Evolutionary conservation across 1,140 invertebrate genomes (phyloP), one percentile per base, ranked within the genome.

Genomic region (Apis cerana): DNA sequence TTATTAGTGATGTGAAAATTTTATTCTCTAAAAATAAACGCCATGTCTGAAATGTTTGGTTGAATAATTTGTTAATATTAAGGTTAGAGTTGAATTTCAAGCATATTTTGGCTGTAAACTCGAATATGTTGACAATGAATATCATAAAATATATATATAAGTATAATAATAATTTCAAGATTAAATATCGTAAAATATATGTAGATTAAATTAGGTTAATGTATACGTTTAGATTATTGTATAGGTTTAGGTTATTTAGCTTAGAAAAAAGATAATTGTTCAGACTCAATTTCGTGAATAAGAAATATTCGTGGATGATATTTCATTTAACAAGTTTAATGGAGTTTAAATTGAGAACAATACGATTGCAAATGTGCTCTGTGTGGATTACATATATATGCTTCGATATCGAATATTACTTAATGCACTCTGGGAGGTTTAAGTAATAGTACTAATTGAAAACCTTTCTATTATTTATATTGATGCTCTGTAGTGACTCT

Each of bases 401-500:
- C 3, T 61, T 23, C 27, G 21, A 59, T 69, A 75, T 54, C 33
- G 48, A 54, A 59, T 59, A 61, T 58, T 19, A 17, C n/a, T 68
- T 61, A 50, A 48, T 59, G 71, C 54, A 83, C 61, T 48, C 10
- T 23, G 65, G 13, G 13, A 65, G 58, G 50, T 58, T 71, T n/a
- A 56, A 54, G 64, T 54, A 67, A 67, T 23, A 12, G 65, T 56
- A 56, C 27, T 68, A 77, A 77, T 77, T 54, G 75, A 77, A 23
- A 67, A 77, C 48, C 33, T 56, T 54, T 77, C 62, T 11, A 23
- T 68, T 54, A 52, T 56, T 67, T 43, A n/a, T 48, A 21, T 54
- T n/a, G 62, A 52, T 19, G 61, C 3, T 33, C 27, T 62, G 75
- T 17, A 12, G 50, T 43, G 27, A 21, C 17, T 52, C 21, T 11